Conservation (phyloP, 2,113 vertebrate genomes). For the Myrmophylax atrothorax region DNA sequence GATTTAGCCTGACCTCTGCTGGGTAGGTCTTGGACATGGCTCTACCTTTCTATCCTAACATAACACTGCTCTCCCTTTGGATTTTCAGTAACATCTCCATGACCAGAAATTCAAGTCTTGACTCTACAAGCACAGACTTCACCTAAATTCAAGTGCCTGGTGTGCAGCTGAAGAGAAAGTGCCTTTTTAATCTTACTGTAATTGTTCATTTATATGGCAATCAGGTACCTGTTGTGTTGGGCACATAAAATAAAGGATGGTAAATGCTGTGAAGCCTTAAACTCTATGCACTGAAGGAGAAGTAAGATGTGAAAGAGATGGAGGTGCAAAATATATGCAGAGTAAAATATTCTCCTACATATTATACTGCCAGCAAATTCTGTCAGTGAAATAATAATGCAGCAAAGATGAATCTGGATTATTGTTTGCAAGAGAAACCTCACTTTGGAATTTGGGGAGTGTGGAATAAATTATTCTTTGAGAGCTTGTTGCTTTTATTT, state of each 20-base stretch:
- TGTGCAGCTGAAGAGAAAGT: background rate
- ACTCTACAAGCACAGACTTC: background rate
- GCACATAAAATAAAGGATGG: background rate
- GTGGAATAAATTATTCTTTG: background rate
- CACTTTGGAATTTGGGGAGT: background rate
- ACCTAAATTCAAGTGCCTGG: background rate
- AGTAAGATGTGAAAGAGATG: background rate
- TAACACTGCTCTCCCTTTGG: background rate
- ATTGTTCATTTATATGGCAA: background rate
- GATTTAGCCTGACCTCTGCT: constrained; percentile 55
- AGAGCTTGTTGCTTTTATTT: background rate
- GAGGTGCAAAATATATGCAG: background rate
- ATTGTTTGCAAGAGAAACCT: background rate
- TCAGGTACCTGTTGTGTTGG: background rate
- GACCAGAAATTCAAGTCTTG: background rate
- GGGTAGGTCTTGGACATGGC: background rate
- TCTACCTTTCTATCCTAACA: background rate
- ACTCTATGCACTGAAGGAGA: background rate
- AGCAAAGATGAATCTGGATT: background rate
- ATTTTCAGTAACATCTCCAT: background rate
- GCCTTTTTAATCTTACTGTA: background rate
- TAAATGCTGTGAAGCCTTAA: background rate
- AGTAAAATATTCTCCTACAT: background rate
- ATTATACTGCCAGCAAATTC: background rate
- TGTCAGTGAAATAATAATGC: background rate